Base-by-base conservation (phyloP, 2,797 vertebrate species). In the Margarornis squamiger region DNA sequence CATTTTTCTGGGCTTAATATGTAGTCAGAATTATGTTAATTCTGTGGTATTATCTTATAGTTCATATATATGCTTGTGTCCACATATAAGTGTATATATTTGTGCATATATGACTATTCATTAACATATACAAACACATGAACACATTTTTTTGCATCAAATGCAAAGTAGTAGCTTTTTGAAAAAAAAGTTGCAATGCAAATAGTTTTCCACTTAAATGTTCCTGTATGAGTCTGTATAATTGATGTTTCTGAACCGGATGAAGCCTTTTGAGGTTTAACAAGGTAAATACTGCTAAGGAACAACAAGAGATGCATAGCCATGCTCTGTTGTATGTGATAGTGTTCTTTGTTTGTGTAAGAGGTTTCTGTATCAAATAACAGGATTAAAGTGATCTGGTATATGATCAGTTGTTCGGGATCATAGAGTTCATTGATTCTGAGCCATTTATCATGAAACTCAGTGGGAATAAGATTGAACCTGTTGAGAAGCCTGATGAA, bases 331-430 rank as follows among this genome's bases (percentile, higher is more conserved):
- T 48, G 36, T 57, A 16, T 76, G 55, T 54, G 71, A 62, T 55
- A 74, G 45, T 46, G 41, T 41, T 76, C 82, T 75, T 80, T 95
- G 54, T 62, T 92, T 91, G 73, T 76, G 11, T 51, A 77, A 67
- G 75, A 93, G 63, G 52, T 89, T 93, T 87, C 75, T 83, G 68
- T 86, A 77, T 86, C 78, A 72, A 91, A 74, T 70, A 83, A 77
- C 65, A 76, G 61, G 85, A 95, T 93, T 91, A 80, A 57, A 88
- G 88, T 67, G 78, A 79, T 74, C 65, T 87, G 24, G 21, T 65
- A 3, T 75, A 59, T 88, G 57, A 57, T 83, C 68, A 75, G 57
- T 92, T 76, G 67, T 77, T 86, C 62, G 39, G 82, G 73, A 93
- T 90, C 65, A 58, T 20, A 67, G 57, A 61, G 45, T 91, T 92